Base-by-base conservation (phyloP, 2,888 invertebrate species). In the Corbicula japonica region DNA sequence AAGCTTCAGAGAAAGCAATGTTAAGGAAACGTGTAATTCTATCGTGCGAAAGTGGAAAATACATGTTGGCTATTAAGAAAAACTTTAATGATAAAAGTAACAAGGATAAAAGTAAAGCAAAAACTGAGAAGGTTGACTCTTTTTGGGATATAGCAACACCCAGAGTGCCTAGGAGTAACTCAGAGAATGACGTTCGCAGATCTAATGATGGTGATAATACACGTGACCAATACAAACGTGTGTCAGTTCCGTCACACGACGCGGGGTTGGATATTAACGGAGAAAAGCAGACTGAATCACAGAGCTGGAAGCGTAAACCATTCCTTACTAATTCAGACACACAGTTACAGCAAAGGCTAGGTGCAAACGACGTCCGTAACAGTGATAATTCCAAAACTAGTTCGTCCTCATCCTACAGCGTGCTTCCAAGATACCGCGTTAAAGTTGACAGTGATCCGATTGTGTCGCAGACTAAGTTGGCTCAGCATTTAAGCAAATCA, bases 101-200 rank as follows among this genome's bases (percentile, higher is more conserved):
- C 6, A 38, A 44, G 23, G 12, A 65, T 8, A 23, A 54, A 44
- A 10, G 23, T 6, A 30, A 10, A 35, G 34, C 35, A 44, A 30
- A 38, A 1, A 56, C 1, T 21, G 2, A 52, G 6, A 66, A 32
- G 23, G n/a, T 34, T 26, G 78, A 78, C 48, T 78, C 78, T 1
- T 78, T 78, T 38, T 78, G 78, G 73, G 78, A 74, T 30, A 74
- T 74, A n/a, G 54, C 60, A n/a, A 54, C 73, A 15, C 71, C 77
- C 44, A 62, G 68, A 61, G 28, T 73, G 1, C 66, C 65, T 18
- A 73, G 60, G 23, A 52, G 70, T 56, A 62, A 34, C 8, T 74
- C 70, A 0, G 74, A 66, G n/a, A 56, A 35, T 41, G 75, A 75
- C 32, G 46, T 73, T 5, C 58, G 41, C n/a, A 61, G 48, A 18